Base-by-base conservation (phyloP, 2,113 vertebrate genomes). In the Ancistrus triradiatus region DNA sequence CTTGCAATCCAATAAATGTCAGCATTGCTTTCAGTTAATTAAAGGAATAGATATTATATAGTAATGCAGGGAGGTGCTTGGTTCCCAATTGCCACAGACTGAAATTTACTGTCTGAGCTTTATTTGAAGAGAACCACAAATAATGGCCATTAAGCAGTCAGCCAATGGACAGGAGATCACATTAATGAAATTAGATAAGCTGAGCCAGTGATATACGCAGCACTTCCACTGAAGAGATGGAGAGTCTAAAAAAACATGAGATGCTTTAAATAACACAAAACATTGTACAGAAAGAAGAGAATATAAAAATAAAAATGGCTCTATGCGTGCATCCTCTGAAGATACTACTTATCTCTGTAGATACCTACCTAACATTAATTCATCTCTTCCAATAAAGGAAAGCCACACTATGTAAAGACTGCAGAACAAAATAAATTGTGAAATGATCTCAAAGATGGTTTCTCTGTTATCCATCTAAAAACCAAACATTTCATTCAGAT, bases 41-140 rank as follows among this genome's bases (percentile, higher is more conserved):
- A 97, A 98, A 97, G 95, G 91, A 90, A 93, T 92, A 95, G 95
- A 96, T 97, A 97, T 89, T 91, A 92, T 86, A 87, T 85, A 88
- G 89, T 93, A 93, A 94, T 89, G 89, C 90, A 89, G 90, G 92
- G 86, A 91, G 93, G 92, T 93, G 84, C 94, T 96, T 95, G 93
- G 91, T 90, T 89, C 91, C 95, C 91, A 90, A 91, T 95, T 97
- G 95, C 92, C 80, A 85, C 90, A 90, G 88, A 69, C 77, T 35
- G 87, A 88, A 92, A 96, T 97, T 98, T 97, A 97, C 86, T 82
- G 86, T 81, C 76, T 72, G 75, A 81, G 86, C 86, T 92, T 93
- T 94, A 91, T 94, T 93, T 95, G 92, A 96, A 91, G 89, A 88
- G 87, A 89, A 88, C 93, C 89, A 95, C 93, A 97, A 97, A 97